A percentile compares a stretch with the other conserved stretches of the same genome.
These are phyloP conservation scores for Tokudaia muenninki DNA, from an alignment of 2,797 vertebrate genomes.

Conservation along the genomic window DNA sequence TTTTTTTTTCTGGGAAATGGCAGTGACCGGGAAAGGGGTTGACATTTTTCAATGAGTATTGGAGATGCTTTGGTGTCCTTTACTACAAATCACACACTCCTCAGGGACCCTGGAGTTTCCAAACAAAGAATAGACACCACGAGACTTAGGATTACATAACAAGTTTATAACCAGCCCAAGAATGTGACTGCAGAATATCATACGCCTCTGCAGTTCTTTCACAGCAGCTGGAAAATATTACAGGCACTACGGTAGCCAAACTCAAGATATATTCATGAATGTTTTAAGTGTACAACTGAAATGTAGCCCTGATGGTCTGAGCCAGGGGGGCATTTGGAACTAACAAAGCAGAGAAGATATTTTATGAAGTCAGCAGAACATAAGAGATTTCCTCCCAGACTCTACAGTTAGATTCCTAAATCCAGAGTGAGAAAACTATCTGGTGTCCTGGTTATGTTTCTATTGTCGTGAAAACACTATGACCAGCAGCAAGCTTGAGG, in stretches of 20 bases:
- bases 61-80: constrained; percentile 39
- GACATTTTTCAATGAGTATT: constrained; percentile 68
- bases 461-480: background rate
- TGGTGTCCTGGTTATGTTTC: background rate
- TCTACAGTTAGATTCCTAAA: constrained; percentile 9
- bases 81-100: background rate
- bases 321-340: constrained; percentile 13
- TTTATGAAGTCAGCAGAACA: background rate
- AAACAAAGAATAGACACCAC: constrained; percentile 48
- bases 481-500: background rate
- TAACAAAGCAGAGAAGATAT: background rate
- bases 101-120: constrained; percentile 26
- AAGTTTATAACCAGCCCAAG: constrained; percentile 54
- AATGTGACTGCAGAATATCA: background rate
- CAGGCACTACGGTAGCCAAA: background rate
- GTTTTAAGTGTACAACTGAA: constrained; percentile 26
- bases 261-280: constrained; percentile 5
- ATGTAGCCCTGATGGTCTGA: background rate
- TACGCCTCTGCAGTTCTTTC: background rate
- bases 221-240: constrained; percentile 6
- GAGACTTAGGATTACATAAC: constrained; percentile 1
- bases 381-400: background rate
- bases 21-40: constrained; percentile 65
- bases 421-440: constrained; percentile 37
- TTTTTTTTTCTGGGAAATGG: constrained; percentile 65